Base-by-base conservation (phyloP, 1,140 invertebrate species). In the Pteromalus puparum region DNA sequence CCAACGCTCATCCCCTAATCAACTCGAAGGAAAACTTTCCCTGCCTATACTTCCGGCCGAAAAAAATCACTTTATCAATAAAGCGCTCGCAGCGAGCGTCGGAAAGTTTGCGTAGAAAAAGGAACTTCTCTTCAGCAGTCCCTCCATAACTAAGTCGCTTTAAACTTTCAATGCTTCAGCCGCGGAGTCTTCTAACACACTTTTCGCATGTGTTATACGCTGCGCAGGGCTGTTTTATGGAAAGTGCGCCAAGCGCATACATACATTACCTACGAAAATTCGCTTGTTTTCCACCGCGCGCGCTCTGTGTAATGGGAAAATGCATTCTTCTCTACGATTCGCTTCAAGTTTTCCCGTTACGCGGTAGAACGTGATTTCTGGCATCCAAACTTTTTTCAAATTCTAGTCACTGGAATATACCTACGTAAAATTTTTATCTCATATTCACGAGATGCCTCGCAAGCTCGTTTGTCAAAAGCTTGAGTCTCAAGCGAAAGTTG, bases 21-120 rank as follows among this genome's bases (percentile, higher is more conserved):
- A 83, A 86, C 68, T 83, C 13, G 48, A 48, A 21, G 34, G 61
- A 80, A 81, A 85, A 82, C 80, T 85, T 85, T 67, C 5, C n/a
- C 3, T 30, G 53, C 61, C 72, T 68, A n/a, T n/a, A 38, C 30
- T 24, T 34, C 34, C 34, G 3, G 1, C 13, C 34, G 83, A 82
- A 18, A 72, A 42, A 72, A 78, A 80, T 82, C 80, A 82, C 80
- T 85, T 85, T 82, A 82, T 85, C 84, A 82, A 85, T 85, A 85
- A 82, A 82, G 78, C 34, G 73, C 24, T 4, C 28, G 53, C n/a
- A 68, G 65, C 61, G n/a, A 10, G 48, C 38, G 28, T n/a, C 73
- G 65, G 70, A 68, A 83, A 65, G 46, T 61, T 74, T 65, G 34
- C 5, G 13, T 4, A 76, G 72, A 79, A 74, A 79, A 61, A 65